Base-by-base conservation (phyloP, 2,797 vertebrate species). In the Syngnathus acus region DNA sequence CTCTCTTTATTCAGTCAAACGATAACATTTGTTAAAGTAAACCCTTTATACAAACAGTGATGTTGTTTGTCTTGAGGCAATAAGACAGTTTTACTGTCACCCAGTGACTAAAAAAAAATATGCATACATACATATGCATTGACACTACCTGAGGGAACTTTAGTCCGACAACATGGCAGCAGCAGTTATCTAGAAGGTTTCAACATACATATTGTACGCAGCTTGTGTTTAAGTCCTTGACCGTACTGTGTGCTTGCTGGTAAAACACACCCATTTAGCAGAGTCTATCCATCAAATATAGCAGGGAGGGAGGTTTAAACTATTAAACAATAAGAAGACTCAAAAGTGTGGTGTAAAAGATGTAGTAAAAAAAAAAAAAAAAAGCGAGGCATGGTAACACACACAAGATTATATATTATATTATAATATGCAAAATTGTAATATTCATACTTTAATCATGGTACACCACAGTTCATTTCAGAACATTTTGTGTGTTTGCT, bases 141-240 rank as follows among this genome's bases (percentile, higher is more conserved):
- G 13, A 45, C 21, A 26, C 11, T 32, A 45, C 66, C 37, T 9
- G 50, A 21, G 58, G 65, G 72, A 81, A 72, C 82, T 83, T 83
- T 73, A 76, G 67, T 64, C 79, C 13, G 21, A 71, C 64, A 47
- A 65, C 70, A 79, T 42, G 64, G 37, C 48, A 21, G 59, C 75
- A 63, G 58, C 40, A 63, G 61, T 69, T 83, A 83, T 80, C 73
- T 74, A n/a, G 39, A 47, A 64, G 16, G 65, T 80, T 82, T 69
- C 74, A 73, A 67, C 76, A 72, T 65, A 43, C 23, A 37, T 6
- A 14, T 0, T 7, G 66, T 42, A 61, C 38, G 19, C 8, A 21
- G 40, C 42, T 43, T 45, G 40, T 45, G 40, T 62, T 62, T 21
- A 45, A 14, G 21, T 43, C 40, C 21, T 43, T 21, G 14, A 26